These are phyloP conservation scores for Conus ventricosus DNA, from an alignment of 1,140 invertebrate species.

Conservation along the genomic window DNA sequence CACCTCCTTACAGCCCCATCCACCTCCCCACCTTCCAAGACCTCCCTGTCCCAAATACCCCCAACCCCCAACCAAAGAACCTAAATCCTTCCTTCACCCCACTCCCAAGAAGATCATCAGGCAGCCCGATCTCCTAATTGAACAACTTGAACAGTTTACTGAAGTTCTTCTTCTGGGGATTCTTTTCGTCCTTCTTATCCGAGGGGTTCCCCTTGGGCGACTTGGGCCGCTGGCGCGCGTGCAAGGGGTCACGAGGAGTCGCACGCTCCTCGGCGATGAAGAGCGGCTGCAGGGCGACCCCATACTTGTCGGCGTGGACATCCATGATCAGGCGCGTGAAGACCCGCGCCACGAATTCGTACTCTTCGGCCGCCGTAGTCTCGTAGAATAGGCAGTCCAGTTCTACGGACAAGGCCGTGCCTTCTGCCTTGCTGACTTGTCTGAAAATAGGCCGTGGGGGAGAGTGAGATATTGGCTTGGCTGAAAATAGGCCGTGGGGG, in stretches of 20 bases:
- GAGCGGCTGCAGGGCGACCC: constrained; percentile 59
- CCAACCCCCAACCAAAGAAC: background rate
- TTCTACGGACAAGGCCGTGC: constrained; percentile 63
- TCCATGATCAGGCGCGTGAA: constrained; percentile 71
- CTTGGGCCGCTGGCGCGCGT: constrained; percentile 59
- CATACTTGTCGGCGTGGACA: constrained; percentile 67
- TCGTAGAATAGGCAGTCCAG: constrained; percentile 73
- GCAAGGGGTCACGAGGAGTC: constrained; percentile 42
- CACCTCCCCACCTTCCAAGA: too few relatives aligned
- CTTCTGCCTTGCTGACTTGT: constrained; percentile 72
- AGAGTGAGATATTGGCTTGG: too few relatives aligned
- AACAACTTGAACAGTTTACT: constrained; percentile 73
- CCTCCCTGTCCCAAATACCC: too few relatives aligned
- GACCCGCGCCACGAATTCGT: constrained; percentile 68
- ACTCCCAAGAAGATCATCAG: too few relatives aligned
- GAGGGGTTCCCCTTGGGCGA: constrained; percentile 51
- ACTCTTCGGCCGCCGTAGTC: constrained; percentile 74
- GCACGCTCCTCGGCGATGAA: constrained; percentile 68
- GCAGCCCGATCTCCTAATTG: constrained; percentile 48
- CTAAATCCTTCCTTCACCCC: background rate
- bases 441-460: constrained; percentile 46
- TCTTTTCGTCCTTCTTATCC: constrained; percentile 64
- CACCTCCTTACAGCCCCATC: too few relatives aligned
- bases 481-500: too few relatives aligned
- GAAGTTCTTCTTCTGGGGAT: constrained; percentile 67